Conservation (phyloP, 1,140 invertebrate genomes). For the Procambarus clarkii region DNA sequence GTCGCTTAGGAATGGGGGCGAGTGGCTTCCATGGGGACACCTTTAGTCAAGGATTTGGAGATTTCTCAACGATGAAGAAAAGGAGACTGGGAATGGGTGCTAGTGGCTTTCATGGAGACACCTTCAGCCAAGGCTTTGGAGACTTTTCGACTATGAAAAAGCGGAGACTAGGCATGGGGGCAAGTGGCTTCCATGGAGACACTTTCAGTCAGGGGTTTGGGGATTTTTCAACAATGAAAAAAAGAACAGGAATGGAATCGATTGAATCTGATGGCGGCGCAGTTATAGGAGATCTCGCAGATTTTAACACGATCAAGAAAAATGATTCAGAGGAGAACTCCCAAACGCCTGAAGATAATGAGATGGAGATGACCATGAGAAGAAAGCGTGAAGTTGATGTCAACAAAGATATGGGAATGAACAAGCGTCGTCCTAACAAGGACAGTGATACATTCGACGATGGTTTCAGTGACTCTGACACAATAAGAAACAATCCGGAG, state of each 20-base stretch:
- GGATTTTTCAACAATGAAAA: slow-evolving; percentile 75
- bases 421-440: slow-evolving; percentile 55
- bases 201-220: slow-evolving; percentile 78
- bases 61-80: slow-evolving; percentile 74
- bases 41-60: slow-evolving; percentile 73
- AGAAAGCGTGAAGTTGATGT: slow-evolving; percentile 34
- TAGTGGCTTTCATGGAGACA: slow-evolving; percentile 75
- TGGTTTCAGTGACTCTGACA: slow-evolving; percentile 78
- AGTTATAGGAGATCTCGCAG: slow-evolving; percentile 77
- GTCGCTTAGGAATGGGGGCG: slow-evolving; percentile 49
- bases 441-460: slow-evolving; percentile 76
- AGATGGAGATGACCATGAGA: slow-evolving; percentile 23
- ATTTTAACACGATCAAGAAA: slow-evolving; percentile 77
- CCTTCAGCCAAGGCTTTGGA: slow-evolving; percentile 76
- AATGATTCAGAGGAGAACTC: background rate
- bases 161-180: slow-evolving; percentile 76
- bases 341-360: background rate
- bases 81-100: slow-evolving; percentile 69
- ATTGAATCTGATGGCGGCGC: slow-evolving; percentile 78
- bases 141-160: slow-evolving; percentile 77
- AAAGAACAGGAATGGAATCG: slow-evolving; percentile 77
- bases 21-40: slow-evolving; percentile 75
- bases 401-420: slow-evolving; percentile 9
- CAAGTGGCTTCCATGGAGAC: slow-evolving; percentile 76
- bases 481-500: slow-evolving; percentile 75